Evolutionary conservation across 2,888 invertebrate genomes (phyloP).

Genomic region (Aproaerema taeniolella): DNA sequence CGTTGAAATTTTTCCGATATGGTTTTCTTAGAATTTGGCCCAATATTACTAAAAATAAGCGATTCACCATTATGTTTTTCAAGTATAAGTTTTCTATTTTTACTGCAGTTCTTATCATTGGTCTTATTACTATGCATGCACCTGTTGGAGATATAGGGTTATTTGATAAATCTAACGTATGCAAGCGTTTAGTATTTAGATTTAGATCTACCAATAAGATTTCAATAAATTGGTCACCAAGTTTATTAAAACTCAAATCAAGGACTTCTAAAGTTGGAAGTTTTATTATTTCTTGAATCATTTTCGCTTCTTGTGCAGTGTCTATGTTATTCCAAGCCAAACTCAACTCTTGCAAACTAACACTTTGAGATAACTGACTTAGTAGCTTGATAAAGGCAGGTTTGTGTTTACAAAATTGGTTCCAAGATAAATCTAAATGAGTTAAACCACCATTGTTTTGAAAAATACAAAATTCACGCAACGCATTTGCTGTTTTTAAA

Average conservation of each 20-base stretch:
- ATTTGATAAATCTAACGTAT: not conserved
- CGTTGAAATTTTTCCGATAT: slow-evolving; percentile 27
- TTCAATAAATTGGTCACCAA: not conserved
- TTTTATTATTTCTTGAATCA: not conserved
- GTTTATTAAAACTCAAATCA: not conserved
- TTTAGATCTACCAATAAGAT: not conserved
- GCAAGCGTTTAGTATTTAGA: not conserved
- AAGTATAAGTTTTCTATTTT: slow-evolving; percentile 34
- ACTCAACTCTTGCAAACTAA: not conserved
- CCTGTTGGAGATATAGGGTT: not conserved
- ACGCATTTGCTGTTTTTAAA: slow-evolving; percentile 21
- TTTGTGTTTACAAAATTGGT: slow-evolving; percentile 24
- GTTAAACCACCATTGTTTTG: slow-evolving; percentile 31
- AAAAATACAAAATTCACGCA: slow-evolving; percentile 32
- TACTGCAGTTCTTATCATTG: slow-evolving; percentile 29
- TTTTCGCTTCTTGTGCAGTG: not conserved
- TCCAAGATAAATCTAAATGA: slow-evolving; percentile 42
- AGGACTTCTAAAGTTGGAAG: not conserved
- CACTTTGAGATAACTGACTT: not conserved
- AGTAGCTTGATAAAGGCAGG: not conserved
- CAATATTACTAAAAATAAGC: slow-evolving; percentile 28
- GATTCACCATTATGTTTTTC: too few species aligned
- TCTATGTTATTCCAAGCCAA: slow-evolving; percentile 1
- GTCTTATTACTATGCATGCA: slow-evolving; percentile 21
- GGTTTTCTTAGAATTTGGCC: slow-evolving; percentile 30